Conservation (phyloP, 2,888 invertebrate genomes). For the Eupithecia insigniata region DNA sequence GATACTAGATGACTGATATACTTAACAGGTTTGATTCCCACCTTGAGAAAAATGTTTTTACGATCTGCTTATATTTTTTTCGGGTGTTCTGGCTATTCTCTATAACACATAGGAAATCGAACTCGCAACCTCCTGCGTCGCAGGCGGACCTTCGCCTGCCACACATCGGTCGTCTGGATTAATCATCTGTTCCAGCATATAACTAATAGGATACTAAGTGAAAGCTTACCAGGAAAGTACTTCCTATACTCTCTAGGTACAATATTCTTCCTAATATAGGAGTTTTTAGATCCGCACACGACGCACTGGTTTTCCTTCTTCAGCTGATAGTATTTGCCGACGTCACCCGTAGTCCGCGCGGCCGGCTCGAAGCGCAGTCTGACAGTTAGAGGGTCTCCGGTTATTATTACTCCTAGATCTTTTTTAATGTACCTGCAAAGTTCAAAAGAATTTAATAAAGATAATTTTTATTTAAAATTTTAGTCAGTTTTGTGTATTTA, state of each 20-base stretch:
- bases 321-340: slow-evolving; percentile 89
- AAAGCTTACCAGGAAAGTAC: slow-evolving; percentile 86
- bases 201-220: not conserved
- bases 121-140: too few relatives aligned
- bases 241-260: slow-evolving; percentile 92
- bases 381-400: slow-evolving; percentile 85
- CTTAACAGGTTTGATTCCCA: too few relatives aligned
- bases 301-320: slow-evolving; percentile 91
- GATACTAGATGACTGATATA: too few relatives aligned
- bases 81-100: too few relatives aligned
- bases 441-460: not conserved
- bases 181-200: too few relatives aligned
- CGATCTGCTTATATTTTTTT: too few relatives aligned
- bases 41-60: too few relatives aligned
- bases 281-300: slow-evolving; percentile 88
- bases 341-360: slow-evolving; percentile 87
- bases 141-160: too few relatives aligned
- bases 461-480: not conserved
- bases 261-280: slow-evolving; percentile 90
- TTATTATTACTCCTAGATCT: slow-evolving; percentile 72
- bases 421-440: slow-evolving; percentile 80
- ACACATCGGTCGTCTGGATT: too few relatives aligned
- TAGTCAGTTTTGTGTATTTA: too few relatives aligned
- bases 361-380: slow-evolving; percentile 91
- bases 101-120: too few relatives aligned